phyloP scores from a whole-genome alignment of 2,888 invertebrate genomes.

The Netelia fuscicornis region DNA sequence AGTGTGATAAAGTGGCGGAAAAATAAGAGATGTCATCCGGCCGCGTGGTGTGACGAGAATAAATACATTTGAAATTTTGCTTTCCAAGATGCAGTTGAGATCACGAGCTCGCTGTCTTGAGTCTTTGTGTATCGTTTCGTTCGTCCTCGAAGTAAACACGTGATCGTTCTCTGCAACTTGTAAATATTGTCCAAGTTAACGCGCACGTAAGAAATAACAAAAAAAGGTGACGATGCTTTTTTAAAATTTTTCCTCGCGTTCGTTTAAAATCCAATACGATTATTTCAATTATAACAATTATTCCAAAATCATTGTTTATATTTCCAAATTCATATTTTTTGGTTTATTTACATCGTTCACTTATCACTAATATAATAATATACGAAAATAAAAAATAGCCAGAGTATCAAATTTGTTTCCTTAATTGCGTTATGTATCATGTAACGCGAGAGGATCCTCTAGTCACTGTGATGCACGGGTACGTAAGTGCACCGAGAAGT shows the following conservation, averaged over 20 bases:
- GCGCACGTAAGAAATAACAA: neutral
- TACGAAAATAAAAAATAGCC: neutral
- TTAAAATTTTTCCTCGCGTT: neutral
- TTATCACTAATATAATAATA: neutral
- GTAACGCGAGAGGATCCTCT: constrained; percentile 68
- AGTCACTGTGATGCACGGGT: constrained; percentile 20
- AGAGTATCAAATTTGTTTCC: constrained; percentile 29
- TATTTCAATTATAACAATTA: neutral
- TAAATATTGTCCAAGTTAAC: neutral
- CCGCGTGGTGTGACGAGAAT: neutral
- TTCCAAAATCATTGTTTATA: neutral
- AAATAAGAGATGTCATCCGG: neutral
- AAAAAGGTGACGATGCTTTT: neutral
- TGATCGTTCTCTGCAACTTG: neutral
- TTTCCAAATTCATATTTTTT: neutral
- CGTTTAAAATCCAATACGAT: neutral
- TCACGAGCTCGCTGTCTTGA: no score
- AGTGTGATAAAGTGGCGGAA: constrained; percentile 16
- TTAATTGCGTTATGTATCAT: constrained; percentile 55
- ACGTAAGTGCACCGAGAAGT: neutral
- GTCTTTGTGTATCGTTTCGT: neutral
- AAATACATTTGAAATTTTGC: constrained; percentile 22
- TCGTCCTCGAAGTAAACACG: neutral
- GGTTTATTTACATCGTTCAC: neutral
- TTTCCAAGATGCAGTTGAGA: neutral